Base-by-base conservation (phyloP, 1,140 invertebrate genomes). In the Belonocnema kinseyi region DNA sequence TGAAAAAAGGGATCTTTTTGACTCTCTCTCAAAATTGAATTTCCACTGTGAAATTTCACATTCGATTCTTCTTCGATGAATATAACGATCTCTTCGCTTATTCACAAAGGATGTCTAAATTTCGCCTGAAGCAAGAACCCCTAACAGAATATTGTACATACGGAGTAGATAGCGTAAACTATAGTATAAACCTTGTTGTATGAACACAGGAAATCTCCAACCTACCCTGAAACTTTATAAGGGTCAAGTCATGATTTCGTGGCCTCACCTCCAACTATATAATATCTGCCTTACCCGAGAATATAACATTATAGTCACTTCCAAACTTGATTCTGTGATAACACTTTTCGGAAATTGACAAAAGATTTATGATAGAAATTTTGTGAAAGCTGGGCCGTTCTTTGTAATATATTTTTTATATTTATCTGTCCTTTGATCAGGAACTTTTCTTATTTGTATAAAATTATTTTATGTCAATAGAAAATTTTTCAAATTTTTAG, bases 221-320 rank as follows among this genome's bases (percentile, higher is more conserved):
- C 26, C 61, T 66, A 21, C 40, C 61, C 40, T 40, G 61, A n/a
- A 66, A 66, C 61, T 66, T 66, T 66, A 33, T 66, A 66, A 66
- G 61, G 61, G 61, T 66, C 61, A 66, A 40, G 26, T 66, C 61
- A 46, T 66, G 61, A 66, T 66, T 66, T 66, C 12, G 61, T 66
- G 40, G 61, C 61, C 61, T 66, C 61, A 66, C 26, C 61, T 66
- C 61, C 26, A 13, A 26, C 26, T 66, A 66, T 46, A 66, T 66
- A 66, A 56, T 21, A 19, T 19, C n/a, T n/a, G 26, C 3, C 5
- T 16, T 21, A 3, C 10, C 58, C 21, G 12, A 66, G 4, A 66
- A 16, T 40, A 21, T 33, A 66, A 40, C 26, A 66, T 33, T 66
- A 14, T 66, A 66, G 26, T 40, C 58, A 2, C 1, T 12, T 26